phyloP scores from a whole-genome alignment of 92 coral and sea anemone species.

The Ricordea florida region DNA sequence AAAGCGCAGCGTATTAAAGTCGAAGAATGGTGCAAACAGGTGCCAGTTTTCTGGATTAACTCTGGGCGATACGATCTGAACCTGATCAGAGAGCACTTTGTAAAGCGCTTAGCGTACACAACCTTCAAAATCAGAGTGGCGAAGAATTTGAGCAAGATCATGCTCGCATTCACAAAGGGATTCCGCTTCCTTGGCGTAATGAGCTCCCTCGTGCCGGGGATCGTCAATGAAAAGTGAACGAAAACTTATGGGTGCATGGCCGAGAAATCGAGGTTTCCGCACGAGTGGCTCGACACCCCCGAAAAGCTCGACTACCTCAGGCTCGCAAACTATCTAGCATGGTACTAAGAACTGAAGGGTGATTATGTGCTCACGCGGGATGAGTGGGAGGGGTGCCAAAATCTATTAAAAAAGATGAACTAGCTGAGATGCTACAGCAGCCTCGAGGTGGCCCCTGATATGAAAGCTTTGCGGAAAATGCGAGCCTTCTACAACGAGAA shows the following conservation, averaged over 20 bases:
- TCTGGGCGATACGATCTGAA: neutral
- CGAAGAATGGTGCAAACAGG: neutral
- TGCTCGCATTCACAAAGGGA: neutral
- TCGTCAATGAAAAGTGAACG: neutral
- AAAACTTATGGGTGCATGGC: neutral
- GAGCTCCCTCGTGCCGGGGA: neutral
- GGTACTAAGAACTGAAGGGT: neutral
- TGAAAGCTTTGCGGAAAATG: too few species aligned
- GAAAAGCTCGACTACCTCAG: neutral
- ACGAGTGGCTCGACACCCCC: neutral
- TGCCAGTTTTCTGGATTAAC: neutral
- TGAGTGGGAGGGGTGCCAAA: neutral
- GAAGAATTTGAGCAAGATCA: neutral
- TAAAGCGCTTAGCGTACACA: neutral
- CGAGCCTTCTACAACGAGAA: too few species aligned
- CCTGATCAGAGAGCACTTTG: neutral
- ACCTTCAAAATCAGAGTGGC: neutral
- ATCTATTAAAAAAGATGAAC: neutral
- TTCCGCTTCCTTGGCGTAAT: neutral
- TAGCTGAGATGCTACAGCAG: too few species aligned
- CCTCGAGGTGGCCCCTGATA: too few species aligned
- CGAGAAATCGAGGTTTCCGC: neutral
- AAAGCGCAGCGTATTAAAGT: neutral
- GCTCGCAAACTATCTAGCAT: neutral
- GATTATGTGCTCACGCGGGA: neutral